Evolutionary conservation across 2,888 invertebrate species (phyloP), one percentile per base, ranked within the genome.

Genomic region (Luffia ferchaultella): DNA sequence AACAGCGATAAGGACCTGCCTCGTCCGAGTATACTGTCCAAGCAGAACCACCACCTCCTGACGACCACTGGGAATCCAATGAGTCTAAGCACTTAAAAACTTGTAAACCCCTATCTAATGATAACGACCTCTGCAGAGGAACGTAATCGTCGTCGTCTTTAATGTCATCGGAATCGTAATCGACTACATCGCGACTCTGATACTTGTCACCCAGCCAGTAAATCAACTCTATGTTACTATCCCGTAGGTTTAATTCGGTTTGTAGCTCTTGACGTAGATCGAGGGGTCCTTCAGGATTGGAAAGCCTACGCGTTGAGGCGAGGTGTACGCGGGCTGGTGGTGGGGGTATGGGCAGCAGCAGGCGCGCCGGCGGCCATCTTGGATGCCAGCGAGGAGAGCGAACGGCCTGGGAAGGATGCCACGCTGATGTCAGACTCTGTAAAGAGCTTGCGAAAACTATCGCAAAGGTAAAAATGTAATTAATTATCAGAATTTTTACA

Each of bases 371-470:
- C 43, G 43, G 43, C 88, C 89, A 92, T 90, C 85, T 92, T 92
- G 65, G 89, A 90, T 62, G 71, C 72, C 68, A 92, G 86, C 67
- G 92, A 88, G 66, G 93, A 91, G 68, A 92, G 85, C 80, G 92
- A 90, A 78, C 92, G 90, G 65, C 93, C 88, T 68, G 93, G 91
- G 86, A 93, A 92, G 68, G 89, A 89, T 64, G 90, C 87, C 72
- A 89, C 87, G 77, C 87, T 73, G 80, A 87, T 85, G 76, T 88
- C 87, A 77, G 88, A 87, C 76, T 94, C 94, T 75, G 91, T 91
- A 87, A 95, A 93, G 76, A 95, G 87, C 85, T 93, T 93, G 74
- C 94, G 92, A 89, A 95, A 95, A 88, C 94, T 94, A 83, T 44
- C 79, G 79, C 58, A 52, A 56, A 55, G 53, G 57, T 54, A 54